Base-by-base conservation (phyloP, 1,140 invertebrate genomes). In the Meloidogyne floridensis region DNA sequence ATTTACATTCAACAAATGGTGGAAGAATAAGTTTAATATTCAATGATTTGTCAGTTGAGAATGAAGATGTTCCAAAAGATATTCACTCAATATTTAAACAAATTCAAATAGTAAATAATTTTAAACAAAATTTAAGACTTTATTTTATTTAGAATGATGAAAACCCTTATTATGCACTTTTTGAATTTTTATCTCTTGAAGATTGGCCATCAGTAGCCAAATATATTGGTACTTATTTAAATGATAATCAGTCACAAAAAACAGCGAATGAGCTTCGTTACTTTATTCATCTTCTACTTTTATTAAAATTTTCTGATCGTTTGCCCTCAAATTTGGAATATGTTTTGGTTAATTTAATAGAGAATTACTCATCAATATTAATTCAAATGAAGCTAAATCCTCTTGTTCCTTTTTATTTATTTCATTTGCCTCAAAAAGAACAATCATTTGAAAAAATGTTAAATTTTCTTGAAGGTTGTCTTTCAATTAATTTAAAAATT, bases 241-340 rank as follows among this genome's bases (percentile, higher is more conserved):
- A 5, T n/a, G 54, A 43, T 11, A 74, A 65, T 53, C 54, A 43
- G 0, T 79, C 59, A 20, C 43, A 56, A 42, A 13, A 80, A 18
- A n/a, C 83, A 7, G 83, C 80, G 5, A 9, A 83, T 77, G 72
- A 84, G n/a, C 77, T 84, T n/a, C 83, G 83, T 51, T 85, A 85
- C 74, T 85, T 86, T 59, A 47, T 76, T 69, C 83, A 84, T 65
- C 75, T 84, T 8, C 59, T 84, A n/a, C 72, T 84, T 73, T 59
- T 80, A n/a, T 32, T 84, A 6, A 84, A 85, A 70, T 42, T 81
- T 10, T 42, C 47, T 69, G 78, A 54, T 70, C 70, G 79, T 43
- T 20, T 56, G 15, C 43, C n/a, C 56, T 43, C 75, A 7, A 47
- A 79, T 70, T 43, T 53, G 69, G 18, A 53, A 56, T 5, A 65